Evolutionary conservation across 2,888 invertebrate species (phyloP).

Genomic region (Ophraella communa): DNA sequence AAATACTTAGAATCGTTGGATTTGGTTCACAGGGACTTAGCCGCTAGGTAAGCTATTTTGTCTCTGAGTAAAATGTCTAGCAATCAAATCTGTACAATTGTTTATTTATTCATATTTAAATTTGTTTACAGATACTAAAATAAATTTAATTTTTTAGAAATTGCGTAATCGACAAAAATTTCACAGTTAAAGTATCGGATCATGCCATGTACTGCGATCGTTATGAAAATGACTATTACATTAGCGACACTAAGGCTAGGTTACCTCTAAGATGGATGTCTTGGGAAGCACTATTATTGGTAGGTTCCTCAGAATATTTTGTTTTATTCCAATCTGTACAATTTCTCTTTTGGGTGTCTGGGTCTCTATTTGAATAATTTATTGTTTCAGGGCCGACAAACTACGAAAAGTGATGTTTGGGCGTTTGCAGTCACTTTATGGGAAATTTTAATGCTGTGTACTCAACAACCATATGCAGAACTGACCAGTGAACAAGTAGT

Average conservation of each 20-base stretch:
- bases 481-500: conserved; percentile 85
- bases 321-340: too few species aligned
- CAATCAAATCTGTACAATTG: not conserved
- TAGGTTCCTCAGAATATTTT: conserved; percentile 63
- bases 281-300: conserved; percentile 85
- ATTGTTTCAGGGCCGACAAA: conserved; percentile 77
- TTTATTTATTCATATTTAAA: too few species aligned
- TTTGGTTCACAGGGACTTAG: conserved; percentile 88
- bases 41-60: conserved; percentile 70
- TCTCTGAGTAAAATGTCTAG: not conserved
- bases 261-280: conserved; percentile 94
- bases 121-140: not conserved
- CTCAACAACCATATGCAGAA: conserved; percentile 80
- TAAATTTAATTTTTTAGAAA: conserved; percentile 67
- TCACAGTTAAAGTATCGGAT: conserved; percentile 81
- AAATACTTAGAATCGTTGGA: conserved; percentile 90
- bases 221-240: conserved; percentile 83
- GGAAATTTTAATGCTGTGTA: conserved; percentile 85
- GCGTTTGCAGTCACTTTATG: conserved; percentile 89
- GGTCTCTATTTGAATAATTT: not conserved
- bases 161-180: conserved; percentile 82
- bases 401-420: conserved; percentile 90
- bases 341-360: too few species aligned
- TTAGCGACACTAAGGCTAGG: conserved; percentile 80
- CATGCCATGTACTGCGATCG: conserved; percentile 85